Evolutionary conservation across 2,113 vertebrate genomes (phyloP), one percentile per base, ranked within the genome.

Genomic region (Guaruba guarouba): DNA sequence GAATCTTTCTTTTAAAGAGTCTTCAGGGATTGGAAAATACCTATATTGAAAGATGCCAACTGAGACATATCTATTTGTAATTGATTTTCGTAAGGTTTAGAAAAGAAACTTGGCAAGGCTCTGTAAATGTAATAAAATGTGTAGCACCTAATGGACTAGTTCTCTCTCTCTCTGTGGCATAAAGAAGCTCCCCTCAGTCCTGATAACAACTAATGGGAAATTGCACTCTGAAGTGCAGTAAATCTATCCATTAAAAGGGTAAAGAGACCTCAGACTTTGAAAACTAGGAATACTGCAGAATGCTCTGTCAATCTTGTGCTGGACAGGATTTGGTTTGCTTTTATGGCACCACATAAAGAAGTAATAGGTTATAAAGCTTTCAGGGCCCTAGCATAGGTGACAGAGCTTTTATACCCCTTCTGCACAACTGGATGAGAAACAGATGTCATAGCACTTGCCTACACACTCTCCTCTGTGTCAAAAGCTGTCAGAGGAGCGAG

Each of bases 361-460:
- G 57, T 92, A 96, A 94, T 81, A 94, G 76, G 64, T 94, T 86
- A 81, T 93, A 95, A 96, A 97, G 77, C 70, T 92, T 93, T 96
- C 93, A 93, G 55, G 77, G 48, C 77, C 35, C 57, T 69, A 55
- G 48, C 48, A 69, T n/a, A 87, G 89, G 93, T 97, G 89, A 82
- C 86, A 89, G 85, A 64, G 57, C 24, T 78, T 82, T 95, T 89
- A 73, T 73, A 73, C 39, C 64, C 29, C 33, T 44, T 86, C 27
- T 86, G n/a, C 66, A 89, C 76, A 89, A 71, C 41, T 76, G 77
- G 52, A 90, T 88, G 83, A 86, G 82, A 96, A 96, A 95, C 88
- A 96, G 88, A 84, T 94, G 80, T 84, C 80, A 76, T 9, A 49
- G 18, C 37, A 29, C 52, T 69, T 88, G 57, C 43, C 44, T 75